Evolutionary conservation across 2,888 invertebrate genomes (phyloP).

Genomic region (Teleiodes luculella): DNA sequence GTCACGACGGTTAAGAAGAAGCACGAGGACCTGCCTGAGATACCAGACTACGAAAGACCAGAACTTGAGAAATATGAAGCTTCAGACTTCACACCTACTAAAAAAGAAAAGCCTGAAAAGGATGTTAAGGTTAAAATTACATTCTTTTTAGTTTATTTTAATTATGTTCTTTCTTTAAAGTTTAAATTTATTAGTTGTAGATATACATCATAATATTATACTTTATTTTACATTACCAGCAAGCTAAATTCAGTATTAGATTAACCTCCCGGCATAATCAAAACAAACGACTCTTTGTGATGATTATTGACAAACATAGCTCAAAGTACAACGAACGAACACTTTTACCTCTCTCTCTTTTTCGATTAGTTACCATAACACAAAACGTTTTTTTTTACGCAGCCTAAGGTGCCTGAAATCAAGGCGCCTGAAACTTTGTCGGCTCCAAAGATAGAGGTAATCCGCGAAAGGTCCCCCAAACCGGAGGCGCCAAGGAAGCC

Average conservation of each 20-base stretch:
- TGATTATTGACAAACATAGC: too few species aligned
- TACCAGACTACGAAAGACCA: conserved; percentile 87
- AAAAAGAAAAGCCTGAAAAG: conserved; percentile 70
- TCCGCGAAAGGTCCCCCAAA: conserved; percentile 86
- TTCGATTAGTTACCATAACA: too few species aligned
- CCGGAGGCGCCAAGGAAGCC: conserved; percentile 83
- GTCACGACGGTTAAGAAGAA: conserved; percentile 71
- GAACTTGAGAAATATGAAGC: conserved; percentile 84
- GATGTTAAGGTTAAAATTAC: conserved; percentile 27
- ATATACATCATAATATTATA: too few species aligned
- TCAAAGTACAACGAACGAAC: too few species aligned
- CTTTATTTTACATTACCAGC: too few species aligned
- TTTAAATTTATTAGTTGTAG: too few species aligned
- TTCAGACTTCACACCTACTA: conserved; percentile 71
- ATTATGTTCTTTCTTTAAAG: too few species aligned
- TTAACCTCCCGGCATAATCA: too few species aligned
- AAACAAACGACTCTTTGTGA: too few species aligned
- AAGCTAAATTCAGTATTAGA: too few species aligned
- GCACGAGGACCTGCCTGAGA: conserved; percentile 80
- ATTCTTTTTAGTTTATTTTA: too few species aligned
- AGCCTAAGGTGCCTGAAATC: conserved; percentile 82
- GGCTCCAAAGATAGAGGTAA: conserved; percentile 92
- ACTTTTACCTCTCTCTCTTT: too few species aligned
- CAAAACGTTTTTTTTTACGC: conserved; percentile 29
- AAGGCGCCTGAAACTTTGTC: conserved; percentile 80